phyloP scores from a whole-genome alignment of 2,113 vertebrate species.

The Raja brachyura region DNA sequence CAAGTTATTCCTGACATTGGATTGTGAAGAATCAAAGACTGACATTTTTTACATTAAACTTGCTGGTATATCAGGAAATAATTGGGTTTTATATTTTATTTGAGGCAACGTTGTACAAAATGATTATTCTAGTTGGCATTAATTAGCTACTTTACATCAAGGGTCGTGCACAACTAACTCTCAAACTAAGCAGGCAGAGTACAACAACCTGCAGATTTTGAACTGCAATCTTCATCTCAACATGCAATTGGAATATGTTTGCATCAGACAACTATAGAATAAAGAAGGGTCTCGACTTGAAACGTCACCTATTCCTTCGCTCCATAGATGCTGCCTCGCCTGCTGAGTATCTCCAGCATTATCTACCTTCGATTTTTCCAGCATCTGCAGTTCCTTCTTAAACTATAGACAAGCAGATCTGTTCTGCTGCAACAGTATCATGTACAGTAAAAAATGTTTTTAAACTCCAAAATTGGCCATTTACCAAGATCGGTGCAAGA shows the following conservation, averaged over 20 bases:
- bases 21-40: background rate
- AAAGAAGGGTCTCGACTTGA: no score
- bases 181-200: background rate
- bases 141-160: background rate
- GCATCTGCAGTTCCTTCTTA: no score
- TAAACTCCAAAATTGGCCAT: slow-evolving; percentile 72
- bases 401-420: slow-evolving; percentile 60
- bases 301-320: no score
- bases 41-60: background rate
- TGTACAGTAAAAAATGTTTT: slow-evolving; percentile 56
- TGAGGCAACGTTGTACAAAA: background rate
- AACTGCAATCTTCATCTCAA: background rate
- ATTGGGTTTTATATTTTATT: background rate
- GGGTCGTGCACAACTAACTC: background rate
- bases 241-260: slow-evolving; percentile 58
- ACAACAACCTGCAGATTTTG: background rate
- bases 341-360: no score
- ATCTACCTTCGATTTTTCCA: no score
- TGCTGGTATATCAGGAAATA: background rate
- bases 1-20: background rate
- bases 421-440: slow-evolving; percentile 66
- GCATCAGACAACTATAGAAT: slow-evolving; percentile 64
- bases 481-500: slow-evolving; percentile 75
- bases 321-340: no score
- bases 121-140: background rate